Evolutionary conservation across 2,888 invertebrate species (phyloP).

Genomic region (Hypomecis atomaria): DNA sequence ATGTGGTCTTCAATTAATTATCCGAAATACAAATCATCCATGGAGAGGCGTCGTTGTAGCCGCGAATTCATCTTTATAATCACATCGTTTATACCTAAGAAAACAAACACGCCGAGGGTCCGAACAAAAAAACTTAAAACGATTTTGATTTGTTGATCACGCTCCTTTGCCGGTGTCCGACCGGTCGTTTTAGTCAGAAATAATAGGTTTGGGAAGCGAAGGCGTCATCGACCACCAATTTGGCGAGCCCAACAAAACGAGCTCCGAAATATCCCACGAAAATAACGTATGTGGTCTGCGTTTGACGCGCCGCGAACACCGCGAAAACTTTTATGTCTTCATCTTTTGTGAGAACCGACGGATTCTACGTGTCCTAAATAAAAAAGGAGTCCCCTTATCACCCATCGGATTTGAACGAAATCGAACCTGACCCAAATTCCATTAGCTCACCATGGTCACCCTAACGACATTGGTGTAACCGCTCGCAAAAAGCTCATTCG

Average conservation of each 20-base stretch:
- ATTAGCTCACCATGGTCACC: conserved; percentile 68
- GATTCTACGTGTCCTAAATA: conserved; percentile 59
- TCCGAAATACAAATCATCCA: conserved; percentile 32
- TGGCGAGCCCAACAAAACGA: conserved; percentile 65
- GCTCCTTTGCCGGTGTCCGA: conserved; percentile 65
- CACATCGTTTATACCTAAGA: conserved; percentile 71
- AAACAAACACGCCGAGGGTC: conserved; percentile 78
- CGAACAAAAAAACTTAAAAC: conserved; percentile 55
- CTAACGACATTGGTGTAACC: conserved; percentile 77
- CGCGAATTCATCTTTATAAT: conserved; percentile 75
- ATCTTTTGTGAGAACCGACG: conserved; percentile 75
- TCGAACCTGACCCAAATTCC: conserved; percentile 65
- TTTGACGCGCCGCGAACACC: conserved; percentile 72
- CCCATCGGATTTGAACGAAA: conserved; percentile 58
- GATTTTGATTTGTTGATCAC: conserved; percentile 77
- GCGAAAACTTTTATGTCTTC: conserved; percentile 82
- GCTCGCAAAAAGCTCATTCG: conserved; percentile 69
- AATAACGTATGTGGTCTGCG: conserved; percentile 78
- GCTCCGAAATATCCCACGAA: conserved; percentile 64
- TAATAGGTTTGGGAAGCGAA: conserved; percentile 75
- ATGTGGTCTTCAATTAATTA: conserved; percentile 21
- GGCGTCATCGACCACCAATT: conserved; percentile 82
- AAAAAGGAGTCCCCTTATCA: conserved; percentile 56
- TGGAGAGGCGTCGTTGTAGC: conserved; percentile 41
- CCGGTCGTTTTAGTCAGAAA: conserved; percentile 70